A percentile compares a stretch with the other conserved stretches of the same genome.
Evolutionary conservation across 1,140 invertebrate genomes (phyloP).

Genomic region (Magallana gigas): DNA sequence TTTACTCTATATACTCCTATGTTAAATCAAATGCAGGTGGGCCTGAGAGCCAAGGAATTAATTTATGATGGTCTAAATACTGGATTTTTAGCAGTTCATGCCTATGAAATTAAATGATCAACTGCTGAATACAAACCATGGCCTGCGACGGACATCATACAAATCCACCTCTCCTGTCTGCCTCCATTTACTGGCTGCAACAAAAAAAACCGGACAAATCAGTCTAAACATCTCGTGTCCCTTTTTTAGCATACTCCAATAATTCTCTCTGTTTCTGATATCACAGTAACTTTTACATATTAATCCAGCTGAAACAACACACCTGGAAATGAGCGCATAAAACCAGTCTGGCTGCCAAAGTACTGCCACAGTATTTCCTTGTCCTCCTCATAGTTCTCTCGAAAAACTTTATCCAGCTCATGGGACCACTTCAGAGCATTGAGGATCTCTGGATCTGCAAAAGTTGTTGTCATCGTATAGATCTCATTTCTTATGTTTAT

Average conservation of each 20-base stretch:
- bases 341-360: constrained; percentile 95
- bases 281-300: not conserved
- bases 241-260: not conserved
- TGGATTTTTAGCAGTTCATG: too few relatives aligned
- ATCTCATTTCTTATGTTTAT: not conserved
- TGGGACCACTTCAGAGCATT: constrained; percentile 93
- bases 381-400: constrained; percentile 91
- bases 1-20: too few relatives aligned
- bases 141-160: constrained; percentile 81
- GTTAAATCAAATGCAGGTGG: too few relatives aligned
- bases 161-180: constrained; percentile 73
- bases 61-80: too few relatives aligned
- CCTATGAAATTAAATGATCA: too few relatives aligned
- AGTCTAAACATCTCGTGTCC: too few relatives aligned
- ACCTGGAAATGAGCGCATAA: constrained; percentile 95
- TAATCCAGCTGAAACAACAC: constrained; percentile 51
- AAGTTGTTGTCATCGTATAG: not conserved
- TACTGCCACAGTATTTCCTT: constrained; percentile 96
- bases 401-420: constrained; percentile 90
- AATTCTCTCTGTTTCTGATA: not conserved
- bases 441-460: constrained; percentile 77
- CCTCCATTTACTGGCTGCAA: constrained; percentile 71
- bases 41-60: too few relatives aligned
- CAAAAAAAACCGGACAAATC: not conserved
- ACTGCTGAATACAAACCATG: constrained; percentile 75